Base-by-base conservation (phyloP, 1,140 invertebrate genomes). In the Lordiphosa clarofinis region DNA sequence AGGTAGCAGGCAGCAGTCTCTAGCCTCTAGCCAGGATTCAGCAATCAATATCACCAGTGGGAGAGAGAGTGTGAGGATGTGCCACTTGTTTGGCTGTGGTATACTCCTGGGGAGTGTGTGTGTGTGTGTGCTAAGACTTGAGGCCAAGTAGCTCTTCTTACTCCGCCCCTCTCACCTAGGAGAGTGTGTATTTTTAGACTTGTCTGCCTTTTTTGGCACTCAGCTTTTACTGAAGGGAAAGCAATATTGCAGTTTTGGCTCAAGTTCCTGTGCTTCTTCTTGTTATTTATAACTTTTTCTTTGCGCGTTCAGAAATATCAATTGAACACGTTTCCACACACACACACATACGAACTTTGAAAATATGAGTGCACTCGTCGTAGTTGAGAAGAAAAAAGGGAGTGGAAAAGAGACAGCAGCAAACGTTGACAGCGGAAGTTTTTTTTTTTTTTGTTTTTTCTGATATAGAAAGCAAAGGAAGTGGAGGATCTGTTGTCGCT, bases 241-340 rank as follows among this genome's bases (percentile, higher is more conserved):
- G 75, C 56, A 74, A 71, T 79, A 86, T 86, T 84, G 73, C 73
- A 86, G 79, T 84, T 78, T 55, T 72, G 66, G 53, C 70, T 74
- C 58, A 67, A 63, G 56, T 73, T 73, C 44, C 56, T 53, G 6
- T 37, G 24, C 56, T 56, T 53, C 57, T 67, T 73, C 72, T 73
- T 84, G 72, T 73, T 76, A 73, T 86, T 81, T 86, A 81, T 73
- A 86, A 75, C 59, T 86, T 84, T 84, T 79, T 81, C 74, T 72
- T 79, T 43, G 78, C 76, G 78, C 76, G 78, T 73, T 84, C 70
- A 74, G 57, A 87, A 87, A 87, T 78, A 87, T 78, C 82, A 87
- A 87, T 87, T 87, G 82, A 87, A 87, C 82, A 87, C 82, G 82
- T 87, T 87, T 76, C 54, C 60, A 73, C 79, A 86, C 58, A 56